Evolutionary conservation across 2,888 invertebrate genomes (phyloP), one percentile per base, ranked within the genome.

Genomic region (Cactoblastis cactorum): DNA sequence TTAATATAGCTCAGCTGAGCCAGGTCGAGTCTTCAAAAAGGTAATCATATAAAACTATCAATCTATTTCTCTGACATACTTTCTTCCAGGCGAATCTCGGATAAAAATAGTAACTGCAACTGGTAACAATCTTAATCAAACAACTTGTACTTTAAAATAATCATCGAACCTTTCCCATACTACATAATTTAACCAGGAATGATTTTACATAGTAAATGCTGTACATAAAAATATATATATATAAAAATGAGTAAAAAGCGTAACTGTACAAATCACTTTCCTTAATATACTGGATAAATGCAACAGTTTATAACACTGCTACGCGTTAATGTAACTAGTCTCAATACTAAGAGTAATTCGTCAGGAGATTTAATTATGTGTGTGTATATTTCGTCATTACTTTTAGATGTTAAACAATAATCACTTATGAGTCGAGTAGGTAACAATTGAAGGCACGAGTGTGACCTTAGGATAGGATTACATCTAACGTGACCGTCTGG

Each of bases 261-360:
- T 85, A 85, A 81, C 82, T 85, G 82, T 80, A 83, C 77, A 83
- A 78, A 86, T 82, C 80, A 85, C 83, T 80, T 77, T 65, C 63
- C 83, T 80, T 80, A 82, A 77, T 67, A 70, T 81, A 83, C 67
- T 79, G 80, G 75, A 83, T 87, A 84, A 85, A 85, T 85, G 85
- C 84, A 84, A 80, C 76, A 80, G 81, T 78, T 70, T 71, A 74
- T 59, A 57, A 73, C 77, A 74, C 81, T 71, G 82, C 63, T 65
- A 72, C 80, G 63, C 56, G 56, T 46, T 61, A 61, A 55, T 67
- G 74, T 66, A 76, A 69, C 74, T 57, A 74, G 79, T 69, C 80
- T 64, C 62, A 78, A 83, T 81, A 83, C 80, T 81, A 74, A 65
- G 63, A 65, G 80, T 77, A 77, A 79, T 69, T 77, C 69, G 71